Evolutionary conservation across 2,797 vertebrate genomes (phyloP).

Genomic region (Phrynocephalus vlangalii): DNA sequence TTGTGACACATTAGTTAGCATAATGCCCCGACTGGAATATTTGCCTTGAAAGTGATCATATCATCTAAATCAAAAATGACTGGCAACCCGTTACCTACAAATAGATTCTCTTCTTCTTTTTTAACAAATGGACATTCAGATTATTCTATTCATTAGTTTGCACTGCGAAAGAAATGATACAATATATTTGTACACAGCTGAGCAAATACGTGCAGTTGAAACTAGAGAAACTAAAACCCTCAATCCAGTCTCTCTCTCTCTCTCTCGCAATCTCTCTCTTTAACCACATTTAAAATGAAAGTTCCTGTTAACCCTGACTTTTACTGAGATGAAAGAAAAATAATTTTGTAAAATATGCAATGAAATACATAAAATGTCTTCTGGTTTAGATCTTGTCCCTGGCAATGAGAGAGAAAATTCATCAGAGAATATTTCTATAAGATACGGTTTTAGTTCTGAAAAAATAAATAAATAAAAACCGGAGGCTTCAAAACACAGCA

Average conservation of each 20-base stretch:
- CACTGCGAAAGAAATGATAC: background rate
- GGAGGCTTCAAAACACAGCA: slow-evolving; percentile 51
- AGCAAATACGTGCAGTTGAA: slow-evolving; percentile 26
- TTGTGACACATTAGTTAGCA: slow-evolving; percentile 4
- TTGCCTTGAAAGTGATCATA: background rate
- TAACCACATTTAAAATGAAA: background rate
- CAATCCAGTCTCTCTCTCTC: background rate
- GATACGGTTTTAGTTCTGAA: slow-evolving; percentile 51
- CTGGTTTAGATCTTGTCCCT: slow-evolving; percentile 44
- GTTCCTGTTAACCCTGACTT: background rate
- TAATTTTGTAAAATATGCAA: background rate
- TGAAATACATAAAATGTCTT: slow-evolving; percentile 30
- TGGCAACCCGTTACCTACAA: rapidly evolving
- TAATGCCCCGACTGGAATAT: background rate
- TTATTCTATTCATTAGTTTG: slow-evolving; percentile 40
- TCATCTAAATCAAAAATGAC: background rate
- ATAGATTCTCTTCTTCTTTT: background rate
- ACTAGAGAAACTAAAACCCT: background rate
- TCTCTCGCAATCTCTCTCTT: background rate
- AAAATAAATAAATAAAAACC: slow-evolving; percentile 56
- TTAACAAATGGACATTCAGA: background rate
- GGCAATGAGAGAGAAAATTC: slow-evolving; percentile 28
- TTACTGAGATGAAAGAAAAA: background rate
- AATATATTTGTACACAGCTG: background rate
- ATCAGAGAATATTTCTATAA: slow-evolving; percentile 61